A percentile compares a stretch with the other conserved stretches of the same genome.
Conservation (phyloP, 2,113 vertebrate species). For the Phyllostomus hastatus region DNA sequence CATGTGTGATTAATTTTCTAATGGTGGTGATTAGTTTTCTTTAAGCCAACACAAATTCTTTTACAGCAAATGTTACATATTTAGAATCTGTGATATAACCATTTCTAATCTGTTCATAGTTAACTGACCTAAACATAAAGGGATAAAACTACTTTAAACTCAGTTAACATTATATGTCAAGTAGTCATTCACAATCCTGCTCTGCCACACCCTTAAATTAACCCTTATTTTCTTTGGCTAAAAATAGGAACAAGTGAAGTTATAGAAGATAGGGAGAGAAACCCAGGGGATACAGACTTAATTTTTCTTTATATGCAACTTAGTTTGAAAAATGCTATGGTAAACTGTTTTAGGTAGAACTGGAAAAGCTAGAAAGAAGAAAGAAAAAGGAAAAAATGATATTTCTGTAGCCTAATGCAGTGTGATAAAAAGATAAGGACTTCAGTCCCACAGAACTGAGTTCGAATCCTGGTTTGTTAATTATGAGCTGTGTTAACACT, state of each 20-base stretch:
- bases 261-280: neutral
- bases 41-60: slow-evolving; percentile 20
- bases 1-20: slow-evolving; percentile 33
- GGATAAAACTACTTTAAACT: neutral
- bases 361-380: neutral
- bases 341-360: neutral
- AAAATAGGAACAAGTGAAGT: neutral
- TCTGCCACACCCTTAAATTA: neutral
- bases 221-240: slow-evolving; percentile 37
- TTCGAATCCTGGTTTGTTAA: neutral
- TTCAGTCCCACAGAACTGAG: neutral
- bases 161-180: neutral
- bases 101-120: neutral
- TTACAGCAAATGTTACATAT: neutral
- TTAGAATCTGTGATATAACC: neutral
- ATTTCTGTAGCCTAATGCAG: neutral
- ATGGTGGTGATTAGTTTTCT: slow-evolving; percentile 12
- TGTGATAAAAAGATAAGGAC: neutral
- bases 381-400: neutral
- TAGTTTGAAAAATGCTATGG: neutral
- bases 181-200: neutral
- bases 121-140: neutral
- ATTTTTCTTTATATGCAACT: neutral
- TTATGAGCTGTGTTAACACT: neutral
- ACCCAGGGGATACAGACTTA: neutral